Conservation (phyloP, 2,113 vertebrate species). For the Carassius auratus region DNA sequence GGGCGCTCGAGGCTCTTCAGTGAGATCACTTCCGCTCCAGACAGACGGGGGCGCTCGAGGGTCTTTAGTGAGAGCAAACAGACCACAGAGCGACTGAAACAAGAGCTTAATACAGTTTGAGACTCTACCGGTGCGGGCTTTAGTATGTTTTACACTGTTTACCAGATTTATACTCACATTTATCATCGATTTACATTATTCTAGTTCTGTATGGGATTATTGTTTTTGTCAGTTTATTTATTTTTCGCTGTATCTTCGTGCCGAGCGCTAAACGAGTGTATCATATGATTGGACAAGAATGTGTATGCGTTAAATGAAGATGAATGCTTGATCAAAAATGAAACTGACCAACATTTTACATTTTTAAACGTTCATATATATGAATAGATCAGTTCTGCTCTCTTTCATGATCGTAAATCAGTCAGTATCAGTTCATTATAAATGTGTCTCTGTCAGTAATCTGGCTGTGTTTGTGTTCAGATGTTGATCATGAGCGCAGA, state of each 20-base stretch:
- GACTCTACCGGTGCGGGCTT: background rate
- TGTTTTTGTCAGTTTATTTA: background rate
- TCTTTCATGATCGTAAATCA: background rate
- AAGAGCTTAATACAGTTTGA: background rate
- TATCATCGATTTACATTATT: background rate
- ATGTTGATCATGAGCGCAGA: too few relatives aligned
- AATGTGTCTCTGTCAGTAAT: background rate
- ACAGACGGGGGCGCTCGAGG: background rate
- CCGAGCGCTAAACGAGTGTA: background rate
- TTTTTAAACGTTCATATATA: background rate
- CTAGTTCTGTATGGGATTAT: background rate
- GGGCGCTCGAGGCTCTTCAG: too few relatives aligned
- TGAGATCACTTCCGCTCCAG: background rate
- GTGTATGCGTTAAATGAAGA: background rate
- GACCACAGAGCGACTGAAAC: background rate
- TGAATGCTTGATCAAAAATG: background rate
- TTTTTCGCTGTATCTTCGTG: background rate
- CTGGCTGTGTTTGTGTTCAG: too few relatives aligned
- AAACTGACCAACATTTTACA: too few relatives aligned
- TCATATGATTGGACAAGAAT: too few relatives aligned
- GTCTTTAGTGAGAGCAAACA: background rate
- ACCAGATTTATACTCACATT: background rate
- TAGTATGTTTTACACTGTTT: background rate
- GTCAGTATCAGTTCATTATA: too few relatives aligned
- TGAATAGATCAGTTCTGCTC: background rate